These are phyloP conservation scores for Calameuta filiformis DNA, from an alignment of 2,888 invertebrate species.

Conservation along the genomic window DNA sequence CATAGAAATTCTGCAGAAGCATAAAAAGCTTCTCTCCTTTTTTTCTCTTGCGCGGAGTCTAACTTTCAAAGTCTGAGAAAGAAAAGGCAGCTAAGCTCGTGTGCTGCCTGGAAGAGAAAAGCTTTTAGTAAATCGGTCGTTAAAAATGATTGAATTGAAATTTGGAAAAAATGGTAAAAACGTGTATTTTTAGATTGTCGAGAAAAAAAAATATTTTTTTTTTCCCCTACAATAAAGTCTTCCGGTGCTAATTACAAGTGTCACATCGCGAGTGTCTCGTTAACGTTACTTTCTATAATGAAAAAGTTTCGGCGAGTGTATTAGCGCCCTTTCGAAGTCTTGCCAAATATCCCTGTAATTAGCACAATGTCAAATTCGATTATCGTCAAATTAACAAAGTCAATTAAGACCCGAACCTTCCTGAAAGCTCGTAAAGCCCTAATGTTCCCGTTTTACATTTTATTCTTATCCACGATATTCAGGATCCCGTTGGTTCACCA, in stretches of 20 bases:
- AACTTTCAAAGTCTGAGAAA: neutral
- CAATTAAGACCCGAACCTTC: constrained; percentile 18
- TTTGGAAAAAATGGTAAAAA: too few species aligned
- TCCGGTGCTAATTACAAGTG: too few species aligned
- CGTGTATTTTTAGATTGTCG: too few species aligned
- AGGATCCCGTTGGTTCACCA: too few species aligned
- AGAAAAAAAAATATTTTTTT: neutral
- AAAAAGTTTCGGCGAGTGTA: neutral
- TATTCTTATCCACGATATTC: neutral
- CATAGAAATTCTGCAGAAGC: neutral
- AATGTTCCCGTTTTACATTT: neutral
- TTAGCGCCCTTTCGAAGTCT: neutral
- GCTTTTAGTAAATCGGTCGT: too few species aligned
- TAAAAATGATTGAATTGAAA: too few species aligned
- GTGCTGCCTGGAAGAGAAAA: too few species aligned
- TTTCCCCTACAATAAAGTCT: neutral
- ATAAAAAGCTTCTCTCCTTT: neutral
- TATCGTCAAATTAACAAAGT: constrained; percentile 20
- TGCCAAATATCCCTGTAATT: constrained; percentile 6
- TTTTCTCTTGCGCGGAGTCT: neutral
- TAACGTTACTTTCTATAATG: too few species aligned
- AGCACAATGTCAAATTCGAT: constrained; percentile 16
- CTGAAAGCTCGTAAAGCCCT: constrained; percentile 12
- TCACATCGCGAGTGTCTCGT: too few species aligned
- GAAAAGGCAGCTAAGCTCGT: neutral